These are phyloP conservation scores for Drosophila meridionalis DNA, from an alignment of 2,888 invertebrate genomes.

Conservation along the genomic window DNA sequence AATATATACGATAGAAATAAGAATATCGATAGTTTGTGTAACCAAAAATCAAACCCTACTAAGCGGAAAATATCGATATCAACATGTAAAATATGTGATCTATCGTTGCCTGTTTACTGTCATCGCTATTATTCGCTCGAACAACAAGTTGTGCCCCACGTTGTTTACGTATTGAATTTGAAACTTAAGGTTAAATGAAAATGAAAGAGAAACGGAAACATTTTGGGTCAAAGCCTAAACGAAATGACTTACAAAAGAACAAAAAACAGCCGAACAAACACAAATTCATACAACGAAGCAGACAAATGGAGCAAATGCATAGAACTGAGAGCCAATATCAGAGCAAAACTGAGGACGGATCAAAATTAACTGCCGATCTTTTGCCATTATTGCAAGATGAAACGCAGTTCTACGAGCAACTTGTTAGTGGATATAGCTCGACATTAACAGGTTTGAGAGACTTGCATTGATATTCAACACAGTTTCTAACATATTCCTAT, in stretches of 20 bases:
- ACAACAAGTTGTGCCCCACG: conserved; percentile 24
- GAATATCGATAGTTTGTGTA: not conserved
- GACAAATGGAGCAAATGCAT: conserved; percentile 78
- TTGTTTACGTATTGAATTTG: conserved; percentile 4
- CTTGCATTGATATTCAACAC: not conserved
- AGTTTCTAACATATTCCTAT: conserved; percentile 21
- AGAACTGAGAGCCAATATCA: conserved; percentile 63
- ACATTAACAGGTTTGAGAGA: conserved; percentile 38
- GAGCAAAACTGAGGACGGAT: conserved; percentile 43
- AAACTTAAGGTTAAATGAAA: conserved; percentile 3
- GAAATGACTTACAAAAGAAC: conserved; percentile 21
- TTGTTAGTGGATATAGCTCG: conserved; percentile 45
- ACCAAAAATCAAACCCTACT: not conserved
- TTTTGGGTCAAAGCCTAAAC: not conserved
- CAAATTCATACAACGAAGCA: conserved; percentile 79
- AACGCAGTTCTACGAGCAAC: conserved; percentile 59
- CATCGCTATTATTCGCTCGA: not conserved
- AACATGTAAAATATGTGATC: not conserved
- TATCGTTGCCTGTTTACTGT: not conserved
- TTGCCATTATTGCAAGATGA: conserved; percentile 53
- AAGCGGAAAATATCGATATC: not conserved
- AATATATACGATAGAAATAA: not conserved
- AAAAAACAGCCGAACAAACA: conserved; percentile 68
- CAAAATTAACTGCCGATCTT: conserved; percentile 22
- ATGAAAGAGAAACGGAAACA: conserved; percentile 30